Evolutionary conservation across 64 coral and sea anemone species (phyloP).

Genomic region (Actinia equina): DNA sequence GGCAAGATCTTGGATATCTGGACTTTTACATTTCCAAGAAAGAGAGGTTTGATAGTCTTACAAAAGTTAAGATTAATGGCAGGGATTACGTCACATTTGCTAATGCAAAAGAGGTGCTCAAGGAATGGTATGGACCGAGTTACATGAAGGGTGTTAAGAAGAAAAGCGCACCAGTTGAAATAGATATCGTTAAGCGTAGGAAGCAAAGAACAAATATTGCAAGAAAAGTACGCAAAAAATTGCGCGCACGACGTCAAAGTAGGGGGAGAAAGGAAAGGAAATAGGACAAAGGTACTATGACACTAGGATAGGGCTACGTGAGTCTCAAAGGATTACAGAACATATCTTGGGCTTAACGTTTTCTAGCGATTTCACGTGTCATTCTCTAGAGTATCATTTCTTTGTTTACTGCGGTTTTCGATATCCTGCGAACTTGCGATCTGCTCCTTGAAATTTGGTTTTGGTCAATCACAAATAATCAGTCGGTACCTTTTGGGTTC

Average conservation of each 20-base stretch:
- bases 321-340: too few relatives aligned
- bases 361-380: too few relatives aligned
- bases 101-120: not conserved
- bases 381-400: too few relatives aligned
- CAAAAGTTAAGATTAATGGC: conserved; percentile 33
- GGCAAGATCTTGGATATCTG: conserved; percentile 39
- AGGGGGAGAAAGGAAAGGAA: not conserved
- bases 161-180: not conserved
- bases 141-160: not conserved
- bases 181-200: not conserved
- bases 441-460: too few relatives aligned
- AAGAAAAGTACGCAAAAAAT: not conserved
- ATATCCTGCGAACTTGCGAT: too few relatives aligned
- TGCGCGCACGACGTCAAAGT: not conserved
- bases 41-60: conserved; percentile 32
- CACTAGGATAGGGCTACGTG: too few relatives aligned
- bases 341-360: too few relatives aligned
- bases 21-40: conserved; percentile 33
- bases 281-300: not conserved
- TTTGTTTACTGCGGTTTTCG: too few relatives aligned
- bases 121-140: conserved; percentile 24
- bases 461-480: too few relatives aligned
- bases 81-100: conserved; percentile 1
- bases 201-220: not conserved
- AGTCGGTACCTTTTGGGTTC: too few relatives aligned